A percentile compares a stretch with the other conserved stretches of the same genome.
These are phyloP conservation scores for Stenopsyche tienmushanensis DNA, from an alignment of 1,140 invertebrate genomes.

Conservation along the genomic window DNA sequence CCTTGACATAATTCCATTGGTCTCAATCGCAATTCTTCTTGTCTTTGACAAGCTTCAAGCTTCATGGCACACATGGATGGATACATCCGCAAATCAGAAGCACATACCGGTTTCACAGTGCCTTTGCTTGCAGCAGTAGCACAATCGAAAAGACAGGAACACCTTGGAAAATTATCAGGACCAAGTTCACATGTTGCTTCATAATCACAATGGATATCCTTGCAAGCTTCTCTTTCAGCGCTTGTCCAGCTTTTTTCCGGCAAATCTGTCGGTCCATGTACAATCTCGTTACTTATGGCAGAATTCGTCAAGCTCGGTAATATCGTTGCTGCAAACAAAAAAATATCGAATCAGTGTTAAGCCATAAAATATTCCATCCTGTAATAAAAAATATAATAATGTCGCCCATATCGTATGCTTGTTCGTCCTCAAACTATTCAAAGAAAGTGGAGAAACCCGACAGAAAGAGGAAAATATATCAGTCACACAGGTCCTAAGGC, in stretches of 20 bases:
- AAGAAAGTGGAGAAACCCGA: neutral
- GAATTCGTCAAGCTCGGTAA: conserved; percentile 45
- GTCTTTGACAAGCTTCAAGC: conserved; percentile 77
- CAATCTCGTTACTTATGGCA: conserved; percentile 42
- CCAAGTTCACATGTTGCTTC: conserved; percentile 80
- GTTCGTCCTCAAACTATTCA: neutral
- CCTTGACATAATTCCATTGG: conserved; percentile 74
- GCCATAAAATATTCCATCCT: too few species aligned
- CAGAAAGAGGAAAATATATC: neutral
- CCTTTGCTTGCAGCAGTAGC: conserved; percentile 55
- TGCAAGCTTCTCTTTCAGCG: conserved; percentile 66
- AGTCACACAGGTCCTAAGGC: neutral
- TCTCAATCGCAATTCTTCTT: conserved; percentile 75
- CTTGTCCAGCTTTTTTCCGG: conserved; percentile 36
- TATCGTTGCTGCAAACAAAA: conserved; percentile 43
- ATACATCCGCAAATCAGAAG: conserved; percentile 78
- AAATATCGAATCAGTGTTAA: neutral
- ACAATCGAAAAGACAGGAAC: conserved; percentile 75
- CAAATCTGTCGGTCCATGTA: conserved; percentile 35
- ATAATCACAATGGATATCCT: conserved; percentile 78
- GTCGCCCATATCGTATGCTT: neutral
- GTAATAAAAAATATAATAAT: neutral
- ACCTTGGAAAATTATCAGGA: conserved; percentile 67
- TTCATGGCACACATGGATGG: conserved; percentile 85
- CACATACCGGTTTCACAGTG: conserved; percentile 70